Conservation (phyloP, 2,113 vertebrate genomes). For the Ascaphus truei region DNA sequence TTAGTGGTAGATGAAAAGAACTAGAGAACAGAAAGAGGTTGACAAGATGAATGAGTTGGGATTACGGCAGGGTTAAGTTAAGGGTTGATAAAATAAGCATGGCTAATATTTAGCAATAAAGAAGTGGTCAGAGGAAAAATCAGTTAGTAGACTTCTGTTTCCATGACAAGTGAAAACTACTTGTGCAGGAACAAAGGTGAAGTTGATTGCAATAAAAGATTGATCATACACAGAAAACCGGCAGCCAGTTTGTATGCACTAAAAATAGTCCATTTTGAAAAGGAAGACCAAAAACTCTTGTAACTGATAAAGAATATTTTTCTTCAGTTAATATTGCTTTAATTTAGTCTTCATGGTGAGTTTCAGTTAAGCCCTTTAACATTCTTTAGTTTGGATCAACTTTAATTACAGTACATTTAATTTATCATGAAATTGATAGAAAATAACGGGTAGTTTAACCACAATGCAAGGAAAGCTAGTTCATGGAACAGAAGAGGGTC, state of each 20-base stretch:
- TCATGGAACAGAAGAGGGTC: no score
- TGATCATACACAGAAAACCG: neutral
- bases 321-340: neutral
- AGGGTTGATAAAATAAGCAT: conserved; percentile 12
- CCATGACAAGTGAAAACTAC: neutral
- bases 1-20: conserved; percentile 4
- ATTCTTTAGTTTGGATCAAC: neutral
- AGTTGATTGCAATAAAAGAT: neutral
- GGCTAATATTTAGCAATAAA: conserved; percentile 16
- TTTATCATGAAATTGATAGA: no score
- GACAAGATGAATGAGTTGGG: conserved; percentile 1
- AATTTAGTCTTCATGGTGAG: neutral
- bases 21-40: neutral
- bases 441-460: no score
- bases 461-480: no score
- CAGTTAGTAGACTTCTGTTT: neutral
- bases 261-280: neutral
- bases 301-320: neutral
- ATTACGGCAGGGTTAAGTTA: neutral
- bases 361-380: neutral
- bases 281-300: neutral
- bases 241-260: no score
- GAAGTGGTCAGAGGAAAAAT: conserved; percentile 15
- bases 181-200: neutral
- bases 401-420: neutral